phyloP scores from a whole-genome alignment of 2,888 invertebrate species.

The Diarsia rubi region DNA sequence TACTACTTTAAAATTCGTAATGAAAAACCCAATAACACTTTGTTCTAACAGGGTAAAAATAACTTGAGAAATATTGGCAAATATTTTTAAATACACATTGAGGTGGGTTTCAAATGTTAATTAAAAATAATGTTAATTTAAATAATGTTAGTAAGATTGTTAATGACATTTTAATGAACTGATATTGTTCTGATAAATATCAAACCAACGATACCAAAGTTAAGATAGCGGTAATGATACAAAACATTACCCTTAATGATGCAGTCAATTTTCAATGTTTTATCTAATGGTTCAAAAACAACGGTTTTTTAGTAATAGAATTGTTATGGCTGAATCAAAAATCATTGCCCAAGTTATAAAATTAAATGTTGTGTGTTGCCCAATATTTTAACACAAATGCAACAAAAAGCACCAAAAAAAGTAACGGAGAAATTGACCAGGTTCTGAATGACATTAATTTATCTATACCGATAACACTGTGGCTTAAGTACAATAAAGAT shows the following conservation, averaged over 20 bases:
- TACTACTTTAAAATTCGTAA: too few species aligned
- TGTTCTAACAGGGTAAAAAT: too few species aligned
- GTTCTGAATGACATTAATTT: background rate
- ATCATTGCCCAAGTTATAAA: background rate
- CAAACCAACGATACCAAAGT: background rate
- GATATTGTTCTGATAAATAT: conserved; percentile 18
- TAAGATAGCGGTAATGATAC: conserved; percentile 28
- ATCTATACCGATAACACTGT: background rate
- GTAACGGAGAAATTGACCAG: background rate
- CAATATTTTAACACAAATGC: background rate
- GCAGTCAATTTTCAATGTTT: conserved; percentile 3
- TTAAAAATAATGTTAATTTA: background rate
- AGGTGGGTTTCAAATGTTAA: background rate
- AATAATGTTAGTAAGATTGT: background rate
- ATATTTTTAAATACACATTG: too few species aligned
- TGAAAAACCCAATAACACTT: too few species aligned
- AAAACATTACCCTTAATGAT: conserved; percentile 19
- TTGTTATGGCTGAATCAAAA: accelerated
- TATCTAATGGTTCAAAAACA: background rate
- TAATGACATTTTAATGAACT: conserved; percentile 35
- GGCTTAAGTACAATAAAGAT: conserved; percentile 1
- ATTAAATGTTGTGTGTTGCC: background rate
- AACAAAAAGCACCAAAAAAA: background rate
- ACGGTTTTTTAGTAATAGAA: background rate
- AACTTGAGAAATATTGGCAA: too few species aligned